Conservation (phyloP, 1,140 invertebrate species). For the Oryctes rhinoceros region DNA sequence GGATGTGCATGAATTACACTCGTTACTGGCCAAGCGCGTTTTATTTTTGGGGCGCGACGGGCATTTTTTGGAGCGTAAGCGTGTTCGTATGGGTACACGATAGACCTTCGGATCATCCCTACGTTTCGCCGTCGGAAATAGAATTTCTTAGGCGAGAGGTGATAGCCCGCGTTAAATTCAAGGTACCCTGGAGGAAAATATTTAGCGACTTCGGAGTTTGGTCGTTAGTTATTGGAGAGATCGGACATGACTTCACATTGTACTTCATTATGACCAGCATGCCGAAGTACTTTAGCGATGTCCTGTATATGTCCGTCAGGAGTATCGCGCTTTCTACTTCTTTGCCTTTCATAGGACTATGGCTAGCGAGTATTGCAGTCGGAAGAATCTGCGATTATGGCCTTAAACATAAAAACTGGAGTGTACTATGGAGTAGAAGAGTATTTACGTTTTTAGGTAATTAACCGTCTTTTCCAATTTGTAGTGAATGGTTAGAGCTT, state of each 20-base stretch:
- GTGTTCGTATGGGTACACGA: not conserved
- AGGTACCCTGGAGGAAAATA: not conserved
- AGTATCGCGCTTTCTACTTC: not conserved
- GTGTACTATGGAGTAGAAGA: too few species aligned
- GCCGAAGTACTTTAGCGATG: too few species aligned
- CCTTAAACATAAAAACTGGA: not conserved
- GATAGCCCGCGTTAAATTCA: not conserved
- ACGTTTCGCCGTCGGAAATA: not conserved
- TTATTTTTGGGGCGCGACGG: constrained; percentile 38
- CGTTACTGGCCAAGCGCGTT: constrained; percentile 1
- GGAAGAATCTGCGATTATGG: constrained; percentile 5
- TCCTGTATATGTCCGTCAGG: too few species aligned
- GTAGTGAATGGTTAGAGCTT: too few species aligned
- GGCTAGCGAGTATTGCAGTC: not conserved
- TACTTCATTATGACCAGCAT: too few species aligned
- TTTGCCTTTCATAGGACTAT: not conserved
- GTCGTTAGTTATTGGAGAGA: constrained; percentile 25
- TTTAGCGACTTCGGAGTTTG: not conserved
- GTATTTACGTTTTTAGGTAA: too few species aligned
- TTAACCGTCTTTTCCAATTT: too few species aligned
- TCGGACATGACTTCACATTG: constrained; percentile 27
- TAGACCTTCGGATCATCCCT: not conserved
- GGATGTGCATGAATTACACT: not conserved
- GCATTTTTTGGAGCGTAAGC: constrained; percentile 2
- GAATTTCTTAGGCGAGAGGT: not conserved